Percentiles rank a stretch among this genome's conserved stretches.
phyloP scores from a whole-genome alignment of 2,113 vertebrate species.

The Ophthalmolycus amberensis region DNA sequence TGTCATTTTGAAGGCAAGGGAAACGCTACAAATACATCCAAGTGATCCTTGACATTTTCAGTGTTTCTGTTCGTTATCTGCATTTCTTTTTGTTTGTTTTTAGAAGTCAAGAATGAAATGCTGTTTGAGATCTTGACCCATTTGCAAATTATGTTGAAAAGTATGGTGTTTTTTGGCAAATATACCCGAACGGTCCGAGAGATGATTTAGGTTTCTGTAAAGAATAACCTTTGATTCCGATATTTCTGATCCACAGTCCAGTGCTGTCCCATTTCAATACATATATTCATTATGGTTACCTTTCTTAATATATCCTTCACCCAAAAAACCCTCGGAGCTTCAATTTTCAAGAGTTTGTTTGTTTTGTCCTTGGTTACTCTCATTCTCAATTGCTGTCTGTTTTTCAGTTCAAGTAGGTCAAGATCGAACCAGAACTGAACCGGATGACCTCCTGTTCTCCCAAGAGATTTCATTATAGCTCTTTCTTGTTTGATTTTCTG shows the following conservation, averaged over 20 bases:
- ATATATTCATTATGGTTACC: not conserved
- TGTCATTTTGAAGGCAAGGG: not conserved
- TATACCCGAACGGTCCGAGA: not conserved
- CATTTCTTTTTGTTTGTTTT: not conserved
- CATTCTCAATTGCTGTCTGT: not conserved
- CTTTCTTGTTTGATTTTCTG: constrained; percentile 25
- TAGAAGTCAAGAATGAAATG: not conserved
- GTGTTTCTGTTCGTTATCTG: not conserved
- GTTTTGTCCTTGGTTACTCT: not conserved
- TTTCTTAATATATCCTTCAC: not conserved
- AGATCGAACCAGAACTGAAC: constrained; percentile 31
- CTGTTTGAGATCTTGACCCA: not conserved
- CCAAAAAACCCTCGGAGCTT: not conserved
- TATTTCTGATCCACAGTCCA: not conserved
- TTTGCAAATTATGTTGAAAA: not conserved
- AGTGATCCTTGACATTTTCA: not conserved
- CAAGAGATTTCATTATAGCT: constrained; percentile 3
- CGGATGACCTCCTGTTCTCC: constrained; percentile 20
- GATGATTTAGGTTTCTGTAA: not conserved
- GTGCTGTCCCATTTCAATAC: not conserved
- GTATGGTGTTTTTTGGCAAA: not conserved
- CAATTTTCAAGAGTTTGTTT: constrained; percentile 1
- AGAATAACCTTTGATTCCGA: not conserved
- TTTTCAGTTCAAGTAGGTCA: constrained; percentile 36
- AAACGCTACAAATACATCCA: not conserved